Evolutionary conservation across 2,888 invertebrate genomes (phyloP), one percentile per base, ranked within the genome.

Genomic region (Drosophila gaucha): DNA sequence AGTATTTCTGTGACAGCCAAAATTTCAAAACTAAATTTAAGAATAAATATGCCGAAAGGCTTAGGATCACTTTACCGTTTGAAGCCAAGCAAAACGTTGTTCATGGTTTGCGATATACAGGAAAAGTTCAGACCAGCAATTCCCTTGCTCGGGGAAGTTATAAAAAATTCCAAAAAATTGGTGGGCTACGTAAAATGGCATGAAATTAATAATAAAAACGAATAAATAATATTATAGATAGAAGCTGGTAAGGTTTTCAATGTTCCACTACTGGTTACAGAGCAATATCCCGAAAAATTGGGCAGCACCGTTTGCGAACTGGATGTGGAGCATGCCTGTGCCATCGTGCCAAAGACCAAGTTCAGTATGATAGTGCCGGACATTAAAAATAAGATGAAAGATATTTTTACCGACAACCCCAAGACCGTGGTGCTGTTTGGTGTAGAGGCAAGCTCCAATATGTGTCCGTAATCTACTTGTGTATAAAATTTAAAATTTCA

Each of bases 51-150:
- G 86, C 10, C 26, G 0, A 66, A 36, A 22, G 31, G 39, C 0
- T 8, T 47, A 0, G 28, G 28, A 10, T 4, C 43, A 1, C 65
- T 88, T 1, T 80, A 79, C 22, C 89, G 78, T 6, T 57, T 90
- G 1, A 36, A 77, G 20, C 92, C 93, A 0, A 88, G 93, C 18
- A 94, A 93, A 74, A 95, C 96, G 0, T 95, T 94, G 0, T 94
- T 97, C 72, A 92, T 97, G 50, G 90, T 97, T 50, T 97, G 97
- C 89, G 97, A 97, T 80, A 92, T 97, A 20, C 97, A 97, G 90
- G 96, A 96, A 88, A 94, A 94, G 57, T 97, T 97, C 87, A 92
- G 95, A 2, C 94, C 94, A 4, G 94, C 93, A n/a, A 94, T 96
- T 68, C 93, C 94, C 74, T 93, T 95, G 88, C 96, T 96, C 78